A percentile compares a stretch with the other conserved stretches of the same genome.
Conservation (phyloP, 2,797 vertebrate genomes). For the Pangasius mekongensis region DNA sequence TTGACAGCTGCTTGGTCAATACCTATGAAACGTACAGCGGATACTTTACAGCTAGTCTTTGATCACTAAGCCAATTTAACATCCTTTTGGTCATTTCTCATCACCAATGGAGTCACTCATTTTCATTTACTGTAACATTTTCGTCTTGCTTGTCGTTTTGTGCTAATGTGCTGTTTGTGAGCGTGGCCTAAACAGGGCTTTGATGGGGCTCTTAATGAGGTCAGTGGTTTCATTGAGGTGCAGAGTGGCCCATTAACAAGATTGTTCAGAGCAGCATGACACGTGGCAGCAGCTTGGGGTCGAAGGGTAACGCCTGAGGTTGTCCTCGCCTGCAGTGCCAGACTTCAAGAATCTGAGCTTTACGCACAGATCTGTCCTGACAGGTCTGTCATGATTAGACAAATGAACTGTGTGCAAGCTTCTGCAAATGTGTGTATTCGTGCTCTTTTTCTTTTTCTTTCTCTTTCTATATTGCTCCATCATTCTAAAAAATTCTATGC, state of each 20-base stretch:
- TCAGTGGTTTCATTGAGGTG: conserved; percentile 55
- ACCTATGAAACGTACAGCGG: background rate
- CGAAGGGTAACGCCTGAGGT: conserved; percentile 45
- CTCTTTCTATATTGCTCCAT: background rate
- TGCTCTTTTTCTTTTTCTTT: background rate
- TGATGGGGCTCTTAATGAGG: conserved; percentile 55
- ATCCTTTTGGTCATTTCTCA: background rate
- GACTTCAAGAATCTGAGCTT: conserved; percentile 31
- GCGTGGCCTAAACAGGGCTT: conserved; percentile 49
- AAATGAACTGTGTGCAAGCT: conserved; percentile 22
- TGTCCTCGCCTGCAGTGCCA: conserved; percentile 24
- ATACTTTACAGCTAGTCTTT: background rate
- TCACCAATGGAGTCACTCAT: background rate
- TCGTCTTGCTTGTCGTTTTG: conserved; percentile 27
- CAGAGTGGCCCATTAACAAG: conserved; percentile 47
- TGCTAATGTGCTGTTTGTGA: conserved; percentile 45
- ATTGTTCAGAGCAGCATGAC: conserved; percentile 47
- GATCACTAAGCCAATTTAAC: background rate
- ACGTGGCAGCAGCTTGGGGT: conserved; percentile 48
- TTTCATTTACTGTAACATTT: background rate
- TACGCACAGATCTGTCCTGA: conserved; percentile 31
- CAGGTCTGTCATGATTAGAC: conserved; percentile 23
- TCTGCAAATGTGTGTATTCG: background rate
- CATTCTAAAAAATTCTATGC: background rate
- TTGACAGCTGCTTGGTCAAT: background rate